Evolutionary conservation across 1,140 invertebrate species (phyloP), one percentile per base, ranked within the genome.

Genomic region (Akabosia matsudoensis): DNA sequence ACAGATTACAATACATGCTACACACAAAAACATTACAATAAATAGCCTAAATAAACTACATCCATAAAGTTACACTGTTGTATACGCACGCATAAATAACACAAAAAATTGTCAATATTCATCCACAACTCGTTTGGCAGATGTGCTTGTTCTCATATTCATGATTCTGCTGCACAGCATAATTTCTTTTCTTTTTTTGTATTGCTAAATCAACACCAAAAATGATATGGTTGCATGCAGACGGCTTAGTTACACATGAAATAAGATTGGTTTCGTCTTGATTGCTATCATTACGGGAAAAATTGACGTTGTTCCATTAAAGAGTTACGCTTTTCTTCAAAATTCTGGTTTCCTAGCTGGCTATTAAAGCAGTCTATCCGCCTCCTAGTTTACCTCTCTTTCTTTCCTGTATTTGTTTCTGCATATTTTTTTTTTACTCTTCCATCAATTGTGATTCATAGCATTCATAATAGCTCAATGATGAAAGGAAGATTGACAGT

Each of bases 181-280:
- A 45, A 45, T 45, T 45, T 45, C 18, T 18, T 10, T 10, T 18
- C 7, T 45, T 18, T 45, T n/a, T n/a, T n/a, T n/a, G n/a, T n/a
- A n/a, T n/a, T n/a, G n/a, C n/a, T n/a, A n/a, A n/a, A 45, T 18
- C 37, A 10, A 45, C 37, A 45, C n/a, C n/a, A 22, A 64, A 64
- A 64, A 64, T 64, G n/a, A 64, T 64, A 64, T 64, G n/a, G 22
- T 64, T 45, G 37, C 22, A 51, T 34, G 73, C 22, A 51, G 52
- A 14, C 18, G 14, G 14, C 26, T 70, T 3, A 18, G 14, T n/a
- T 24, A 51, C 31, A 30, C 34, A 45, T 77, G 3, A 33, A 37
- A 51, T 4, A 45, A 45, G 37, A 45, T 45, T 18, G 37, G 37
- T 10, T 45, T 45, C 7, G 18, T 18, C 18, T 45, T 45, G 37